Conservation (phyloP, 2,797 vertebrate genomes). For the Octomys mimax region DNA sequence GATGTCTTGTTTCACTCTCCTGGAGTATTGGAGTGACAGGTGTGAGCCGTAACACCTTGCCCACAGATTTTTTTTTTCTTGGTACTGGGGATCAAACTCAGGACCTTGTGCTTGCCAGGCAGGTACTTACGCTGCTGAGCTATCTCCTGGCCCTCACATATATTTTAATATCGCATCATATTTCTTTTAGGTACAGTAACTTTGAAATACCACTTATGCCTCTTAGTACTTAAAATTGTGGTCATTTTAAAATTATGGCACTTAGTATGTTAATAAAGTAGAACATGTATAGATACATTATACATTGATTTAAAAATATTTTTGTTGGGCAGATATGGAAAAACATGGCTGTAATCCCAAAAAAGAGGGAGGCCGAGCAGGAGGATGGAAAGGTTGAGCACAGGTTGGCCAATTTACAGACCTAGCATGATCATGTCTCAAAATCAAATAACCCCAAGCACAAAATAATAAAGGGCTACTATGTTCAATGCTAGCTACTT, state of each 20-base stretch:
- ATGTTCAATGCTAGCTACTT: too few species aligned
- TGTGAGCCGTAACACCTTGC: not conserved
- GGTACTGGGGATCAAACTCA: too few species aligned
- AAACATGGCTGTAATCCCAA: not conserved
- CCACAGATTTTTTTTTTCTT: too few species aligned
- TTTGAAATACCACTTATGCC: not conserved
- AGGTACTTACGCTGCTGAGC: too few species aligned
- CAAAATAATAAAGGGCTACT: too few species aligned
- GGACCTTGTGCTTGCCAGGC: too few species aligned
- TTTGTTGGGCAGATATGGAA: not conserved
- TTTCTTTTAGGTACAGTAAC: not conserved
- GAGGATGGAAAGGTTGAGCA: not conserved
- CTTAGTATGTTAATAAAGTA: not conserved
- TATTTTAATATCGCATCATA: not conserved
- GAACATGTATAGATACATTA: not conserved
- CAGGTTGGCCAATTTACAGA: not conserved
- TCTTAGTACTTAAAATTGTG: not conserved
- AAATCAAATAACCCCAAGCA: not conserved
- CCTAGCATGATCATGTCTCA: not conserved
- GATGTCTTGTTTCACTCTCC: not conserved
- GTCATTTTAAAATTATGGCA: not conserved
- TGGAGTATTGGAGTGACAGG: too few species aligned
- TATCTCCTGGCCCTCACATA: not conserved
- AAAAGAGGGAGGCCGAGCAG: not conserved
- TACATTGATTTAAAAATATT: too few species aligned